Evolutionary conservation across 2,888 invertebrate species (phyloP), one percentile per base, ranked within the genome.

Genomic region (Tenthredo distinguenda): DNA sequence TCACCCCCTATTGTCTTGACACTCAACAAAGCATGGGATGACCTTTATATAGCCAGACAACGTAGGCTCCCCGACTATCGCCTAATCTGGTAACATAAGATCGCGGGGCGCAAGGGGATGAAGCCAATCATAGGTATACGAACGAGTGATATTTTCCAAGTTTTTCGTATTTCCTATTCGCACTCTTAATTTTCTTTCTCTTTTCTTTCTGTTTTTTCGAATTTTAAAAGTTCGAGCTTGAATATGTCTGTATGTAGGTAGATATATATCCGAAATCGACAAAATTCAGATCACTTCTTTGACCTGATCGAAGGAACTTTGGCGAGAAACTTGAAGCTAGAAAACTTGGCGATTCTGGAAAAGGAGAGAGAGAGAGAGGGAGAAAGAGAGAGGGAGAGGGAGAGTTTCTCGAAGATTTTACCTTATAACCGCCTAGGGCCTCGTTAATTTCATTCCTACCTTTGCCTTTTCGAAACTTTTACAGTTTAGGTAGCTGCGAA

Each of bases 391-490:
- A n/a, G 21, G 12, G 62, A 10, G 62, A 6, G 62, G 10, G 81
- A 15, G 47, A 43, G 34, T 26, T 34, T 34, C 72, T 26, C 37
- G 9, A 40, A 65, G 85, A 85, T 82, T 82, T 81, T 82, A 18
- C 81, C 82, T 85, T 85, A 85, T 83, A 85, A 85, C 85, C 82
- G 85, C 37, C 85, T 85, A 55, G 85, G 85, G 85, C 71, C 21
- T 81, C 81, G 82, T 85, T 68, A 81, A 68, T 82, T 85, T 85
- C 82, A 85, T 85, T 85, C 72, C 85, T 85, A 65, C 85, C 81
- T 85, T 81, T 74, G 62, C 55, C 74, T 85, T 85, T 84, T 85
- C 55, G 2, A 74, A 81, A 81, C 50, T 81, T 81, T 81, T 81
- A 81, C 81, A 81, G 40, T 81, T 62, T 40, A 26, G 21, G 26